phyloP scores from a whole-genome alignment of 2,797 vertebrate species.

The Alauda arvensis region DNA sequence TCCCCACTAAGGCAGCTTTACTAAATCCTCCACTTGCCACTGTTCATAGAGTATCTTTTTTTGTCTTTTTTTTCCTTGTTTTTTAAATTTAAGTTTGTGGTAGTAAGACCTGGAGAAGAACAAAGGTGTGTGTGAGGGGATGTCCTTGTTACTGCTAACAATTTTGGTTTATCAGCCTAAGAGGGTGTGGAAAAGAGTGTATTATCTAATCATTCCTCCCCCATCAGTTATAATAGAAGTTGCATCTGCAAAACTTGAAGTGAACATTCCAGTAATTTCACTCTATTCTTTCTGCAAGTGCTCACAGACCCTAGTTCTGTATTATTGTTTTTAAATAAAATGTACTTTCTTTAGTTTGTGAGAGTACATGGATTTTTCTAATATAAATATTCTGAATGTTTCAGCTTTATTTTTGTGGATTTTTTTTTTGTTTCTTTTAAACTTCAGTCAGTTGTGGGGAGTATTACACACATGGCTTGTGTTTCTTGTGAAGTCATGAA shows the following conservation, averaged over 20 bases:
- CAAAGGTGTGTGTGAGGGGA: not conserved
- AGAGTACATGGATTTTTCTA: not conserved
- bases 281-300: not conserved
- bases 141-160: not conserved
- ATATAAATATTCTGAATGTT: not conserved
- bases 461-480: not conserved
- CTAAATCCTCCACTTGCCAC: not conserved
- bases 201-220: not conserved
- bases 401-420: not conserved
- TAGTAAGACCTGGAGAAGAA: not conserved
- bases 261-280: not conserved
- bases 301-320: not conserved
- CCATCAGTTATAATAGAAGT: not conserved
- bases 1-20: not conserved
- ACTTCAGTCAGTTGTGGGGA: not conserved
- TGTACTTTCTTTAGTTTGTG: not conserved
- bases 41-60: not conserved
- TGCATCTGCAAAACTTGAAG: not conserved
- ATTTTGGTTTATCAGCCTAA: not conserved
- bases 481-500: not conserved
- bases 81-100: accelerated
- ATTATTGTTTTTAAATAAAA: not conserved
- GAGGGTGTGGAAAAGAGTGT: not conserved
- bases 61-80: not conserved
- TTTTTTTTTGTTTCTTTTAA: not conserved